Base-by-base conservation (phyloP, 2,888 invertebrate species). In the Stegana nigrithorax region DNA sequence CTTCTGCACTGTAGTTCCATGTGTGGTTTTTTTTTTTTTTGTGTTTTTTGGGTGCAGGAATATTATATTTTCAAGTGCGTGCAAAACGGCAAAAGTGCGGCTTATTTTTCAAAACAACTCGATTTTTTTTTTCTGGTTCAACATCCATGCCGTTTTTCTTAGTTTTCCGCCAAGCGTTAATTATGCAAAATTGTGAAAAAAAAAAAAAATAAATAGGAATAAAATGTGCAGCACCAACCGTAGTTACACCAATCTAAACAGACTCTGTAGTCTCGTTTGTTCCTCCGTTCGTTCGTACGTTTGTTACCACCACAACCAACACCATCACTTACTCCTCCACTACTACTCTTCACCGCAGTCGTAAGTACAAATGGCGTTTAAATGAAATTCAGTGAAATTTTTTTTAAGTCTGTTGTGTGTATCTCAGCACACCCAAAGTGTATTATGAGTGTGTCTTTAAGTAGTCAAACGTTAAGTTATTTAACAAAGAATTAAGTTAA, bases 291-390 rank as follows among this genome's bases (percentile, higher is more conserved):
- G 47, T 67, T 70, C 72, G 68, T 64, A 61, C 73, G 73, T 74
- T 73, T 64, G 65, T 63, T 63, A 69, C 76, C 66, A 67, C 69
- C 70, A 67, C 71, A 64, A 75, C 72, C 53, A 55, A 59, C 60
- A 67, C 63, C 62, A 64, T 62, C n/a, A 21, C 64, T 64, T 64
- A 51, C 64, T 62, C 68, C 75, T 77, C 65, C 78, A 61, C 62
- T 67, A 63, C 69, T 66, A 67, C 66, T 68, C 67, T 68, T 69
- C n/a, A n/a, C n/a, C n/a, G 69, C 73, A 79, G 79, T 77, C 78
- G 83, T 83, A 84, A 85, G 85, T 85, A 85, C 85, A 83, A 84
- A 83, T 84, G 84, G 82, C 81, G 80, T 81, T 83, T 80, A 78
- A 55, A 84, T 84, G 83, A 82, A 84, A 81, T 84, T 72, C 71